phyloP scores from a whole-genome alignment of 2,113 vertebrate species.

The Boulengeromyrus knoepffleri region DNA sequence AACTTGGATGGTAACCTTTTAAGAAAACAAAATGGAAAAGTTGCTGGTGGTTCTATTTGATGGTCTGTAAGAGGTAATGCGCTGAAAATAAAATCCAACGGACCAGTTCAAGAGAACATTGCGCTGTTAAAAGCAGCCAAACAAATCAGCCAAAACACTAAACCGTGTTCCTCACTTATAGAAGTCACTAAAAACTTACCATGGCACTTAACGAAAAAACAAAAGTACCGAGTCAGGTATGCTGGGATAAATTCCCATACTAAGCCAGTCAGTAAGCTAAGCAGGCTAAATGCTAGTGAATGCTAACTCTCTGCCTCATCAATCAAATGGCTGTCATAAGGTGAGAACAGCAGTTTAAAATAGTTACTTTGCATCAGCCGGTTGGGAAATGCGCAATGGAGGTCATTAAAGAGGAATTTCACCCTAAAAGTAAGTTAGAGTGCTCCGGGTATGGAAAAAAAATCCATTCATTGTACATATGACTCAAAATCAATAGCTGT shows the following conservation, averaged over 20 bases:
- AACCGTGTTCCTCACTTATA: background rate
- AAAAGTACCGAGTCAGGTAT: background rate
- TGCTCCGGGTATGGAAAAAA: background rate
- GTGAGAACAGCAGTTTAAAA: background rate
- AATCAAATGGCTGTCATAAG: background rate
- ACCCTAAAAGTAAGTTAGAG: background rate
- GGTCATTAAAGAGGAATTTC: background rate
- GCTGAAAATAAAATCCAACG: background rate
- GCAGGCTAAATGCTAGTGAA: background rate
- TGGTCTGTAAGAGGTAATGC: background rate
- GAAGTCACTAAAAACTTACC: background rate
- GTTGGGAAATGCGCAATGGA: background rate
- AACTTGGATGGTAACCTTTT: background rate
- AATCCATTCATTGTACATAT: background rate
- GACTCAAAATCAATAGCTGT: background rate
- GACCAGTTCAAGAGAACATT: background rate
- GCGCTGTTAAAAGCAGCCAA: background rate
- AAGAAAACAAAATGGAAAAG: background rate
- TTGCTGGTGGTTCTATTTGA: background rate
- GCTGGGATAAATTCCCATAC: background rate
- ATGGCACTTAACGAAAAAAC: background rate
- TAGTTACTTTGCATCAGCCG: background rate
- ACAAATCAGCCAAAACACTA: background rate
- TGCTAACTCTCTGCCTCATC: background rate
- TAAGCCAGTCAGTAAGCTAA: background rate